Base-by-base conservation (phyloP, 1,140 invertebrate species). In the Caerostris darwini region DNA sequence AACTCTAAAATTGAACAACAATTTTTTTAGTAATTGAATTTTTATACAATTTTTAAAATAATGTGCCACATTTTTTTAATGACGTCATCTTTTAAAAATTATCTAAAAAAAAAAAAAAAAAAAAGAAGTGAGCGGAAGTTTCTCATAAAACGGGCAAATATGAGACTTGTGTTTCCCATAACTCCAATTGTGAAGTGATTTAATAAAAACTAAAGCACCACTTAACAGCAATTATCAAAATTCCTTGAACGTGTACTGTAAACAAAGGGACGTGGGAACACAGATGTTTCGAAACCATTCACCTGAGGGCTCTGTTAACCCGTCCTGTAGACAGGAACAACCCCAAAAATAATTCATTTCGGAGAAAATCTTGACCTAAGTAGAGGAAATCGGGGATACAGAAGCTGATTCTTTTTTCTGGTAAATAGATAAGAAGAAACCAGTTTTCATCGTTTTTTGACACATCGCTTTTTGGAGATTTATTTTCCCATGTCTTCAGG, bases 401-500 rank as follows among this genome's bases (percentile, higher is more conserved):
- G 90, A 92, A 92, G 90, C 90, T 67, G 67, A 85, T 85, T 85
- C 53, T 34, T 58, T 59, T 85, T 92, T 56, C 82, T 59, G n/a
- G 50, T 17, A 53, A 53, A 91, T 56, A 92, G 90, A 92, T 85
- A 85, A 92, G 81, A 85, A 7, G 81, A 85, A 92, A 92, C 90
- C 90, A 85, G 90, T 92, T 92, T 67, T 64, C 59, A 69, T 69
- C 81, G 81, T 64, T 92, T 90, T 92, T 85, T 92, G 90, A 92
- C 90, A 69, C 90, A 67, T 92, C 81, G 85, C 57, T 85, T 92
- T 83, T 81, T 67, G 5, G 54, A 58, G 90, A 92, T 92, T 92
- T 92, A 92, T 92, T 92, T 92, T 92, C 61, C 19, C 81, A 67
- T 71, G 90, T 92, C 59, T 85, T 90, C 71, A n/a, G 8, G 14